Base-by-base conservation (phyloP, 2,113 vertebrate species). In the Columba livia region DNA sequence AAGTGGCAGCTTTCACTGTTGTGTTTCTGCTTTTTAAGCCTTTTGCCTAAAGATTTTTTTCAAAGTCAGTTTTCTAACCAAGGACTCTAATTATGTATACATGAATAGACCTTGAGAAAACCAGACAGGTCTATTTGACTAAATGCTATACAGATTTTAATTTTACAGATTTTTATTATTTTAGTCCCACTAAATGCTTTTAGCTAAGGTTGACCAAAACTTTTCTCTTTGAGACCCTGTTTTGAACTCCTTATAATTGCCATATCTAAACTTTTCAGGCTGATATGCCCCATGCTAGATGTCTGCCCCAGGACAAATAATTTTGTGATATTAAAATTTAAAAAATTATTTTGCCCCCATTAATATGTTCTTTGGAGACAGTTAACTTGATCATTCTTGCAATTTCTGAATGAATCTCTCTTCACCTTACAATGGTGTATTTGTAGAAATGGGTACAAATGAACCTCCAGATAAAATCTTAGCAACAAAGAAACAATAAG, bases 141-240 rank as follows among this genome's bases (percentile, higher is more conserved):
- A 21, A 40, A 79, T 19, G 25, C 19, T 77, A 54, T 60, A 77
- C 20, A 79, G 42, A 60, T 50, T 85, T 94, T 83, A 82, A 79
- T 94, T 96, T 95, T 85, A 83, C 28, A 85, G 36, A 42, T 91
- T 88, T 2, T 6, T 91, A 64, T 82, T 70, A 89, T 82, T 95
- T 95, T 89, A 66, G 58, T 94, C 92, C 78, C 54, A 87, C 53
- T 72, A 87, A 87, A 89, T 88, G 50, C 40, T 85, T 96, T 91
- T 93, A 94, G 36, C 23, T 93, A 91, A 79, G 50, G 40, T 38
- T 91, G 50, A 87, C 31, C 72, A 79, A 89, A 93, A 47, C 31
- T 82, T 94, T 87, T 77, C 48, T 85, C 58, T 77, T 69, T 88
- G 70, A 91, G 58, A 85, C 24, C 5, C 19, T 82, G 29, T 31